Conservation (phyloP, 2,888 invertebrate species). For the Heliconius sara region DNA sequence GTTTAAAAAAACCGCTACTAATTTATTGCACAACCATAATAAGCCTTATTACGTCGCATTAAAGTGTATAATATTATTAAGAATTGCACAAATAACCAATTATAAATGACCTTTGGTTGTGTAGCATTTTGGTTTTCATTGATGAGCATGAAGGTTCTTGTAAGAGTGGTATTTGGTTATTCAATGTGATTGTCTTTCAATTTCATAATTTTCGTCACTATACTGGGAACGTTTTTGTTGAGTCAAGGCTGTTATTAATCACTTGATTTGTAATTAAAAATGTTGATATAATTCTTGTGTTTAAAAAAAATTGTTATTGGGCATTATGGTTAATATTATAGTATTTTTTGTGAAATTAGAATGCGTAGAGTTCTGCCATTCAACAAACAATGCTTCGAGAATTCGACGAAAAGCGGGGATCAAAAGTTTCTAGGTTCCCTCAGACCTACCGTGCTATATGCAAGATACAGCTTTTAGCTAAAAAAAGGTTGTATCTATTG, state of each 20-base stretch:
- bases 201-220: conserved; percentile 32
- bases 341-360: too few relatives aligned
- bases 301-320: too few relatives aligned
- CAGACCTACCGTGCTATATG: too few relatives aligned
- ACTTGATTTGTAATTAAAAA: conserved; percentile 11
- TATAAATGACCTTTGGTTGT: conserved; percentile 51
- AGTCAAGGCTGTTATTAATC: conserved; percentile 18
- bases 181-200: conserved; percentile 36
- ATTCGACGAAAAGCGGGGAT: too few relatives aligned
- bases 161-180: conserved; percentile 40
- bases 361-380: too few relatives aligned
- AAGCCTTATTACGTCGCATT: conserved; percentile 18
- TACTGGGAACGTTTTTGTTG: conserved; percentile 33
- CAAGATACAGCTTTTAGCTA: too few relatives aligned
- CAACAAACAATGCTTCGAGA: too few relatives aligned
- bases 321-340: too few relatives aligned
- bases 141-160: conserved; percentile 50
- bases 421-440: too few relatives aligned
- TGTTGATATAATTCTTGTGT: background rate
- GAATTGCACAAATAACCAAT: conserved; percentile 42
- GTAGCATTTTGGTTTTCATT: conserved; percentile 42
- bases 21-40: conserved; percentile 26
- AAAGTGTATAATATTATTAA: conserved; percentile 25
- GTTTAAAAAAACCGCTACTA: conserved; percentile 23
- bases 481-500: too few relatives aligned